phyloP scores from a whole-genome alignment of 2,797 vertebrate genomes.

The Macropus fuliginosus region DNA sequence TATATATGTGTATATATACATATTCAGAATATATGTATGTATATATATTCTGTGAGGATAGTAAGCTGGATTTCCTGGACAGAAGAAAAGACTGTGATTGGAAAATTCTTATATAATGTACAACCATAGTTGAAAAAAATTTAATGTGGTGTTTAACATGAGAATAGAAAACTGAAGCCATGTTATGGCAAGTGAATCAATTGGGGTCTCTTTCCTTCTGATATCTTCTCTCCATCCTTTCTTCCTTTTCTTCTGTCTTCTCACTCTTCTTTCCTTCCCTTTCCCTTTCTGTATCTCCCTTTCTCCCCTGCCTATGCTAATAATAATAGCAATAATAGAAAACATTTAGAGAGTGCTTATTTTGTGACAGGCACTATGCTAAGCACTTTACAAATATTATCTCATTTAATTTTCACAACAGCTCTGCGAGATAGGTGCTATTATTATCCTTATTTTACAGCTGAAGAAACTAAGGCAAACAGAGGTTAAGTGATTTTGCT shows the following conservation, averaged over 20 bases:
- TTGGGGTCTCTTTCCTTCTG: background rate
- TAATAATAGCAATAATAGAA: background rate
- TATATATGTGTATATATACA: background rate
- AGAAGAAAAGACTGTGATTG: background rate
- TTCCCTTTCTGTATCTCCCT: background rate
- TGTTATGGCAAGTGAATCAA: background rate
- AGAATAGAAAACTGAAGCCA: background rate
- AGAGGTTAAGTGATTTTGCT: background rate
- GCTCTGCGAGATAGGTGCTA: too few relatives aligned
- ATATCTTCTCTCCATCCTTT: background rate
- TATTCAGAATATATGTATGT: too few relatives aligned
- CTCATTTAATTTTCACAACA: background rate
- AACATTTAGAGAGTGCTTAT: background rate
- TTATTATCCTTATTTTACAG: too few relatives aligned
- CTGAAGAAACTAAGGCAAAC: too few relatives aligned
- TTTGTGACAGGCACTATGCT: background rate
- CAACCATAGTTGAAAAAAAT: background rate
- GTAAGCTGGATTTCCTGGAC: conserved; percentile 21
- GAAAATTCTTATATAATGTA: background rate
- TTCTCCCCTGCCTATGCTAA: background rate
- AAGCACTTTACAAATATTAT: background rate
- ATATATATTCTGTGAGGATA: too few relatives aligned
- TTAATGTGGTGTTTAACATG: background rate
- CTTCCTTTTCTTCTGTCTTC: background rate
- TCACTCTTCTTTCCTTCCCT: background rate